Evolutionary conservation across 2,888 invertebrate genomes (phyloP).

Genomic region (Apotomis turbidana): DNA sequence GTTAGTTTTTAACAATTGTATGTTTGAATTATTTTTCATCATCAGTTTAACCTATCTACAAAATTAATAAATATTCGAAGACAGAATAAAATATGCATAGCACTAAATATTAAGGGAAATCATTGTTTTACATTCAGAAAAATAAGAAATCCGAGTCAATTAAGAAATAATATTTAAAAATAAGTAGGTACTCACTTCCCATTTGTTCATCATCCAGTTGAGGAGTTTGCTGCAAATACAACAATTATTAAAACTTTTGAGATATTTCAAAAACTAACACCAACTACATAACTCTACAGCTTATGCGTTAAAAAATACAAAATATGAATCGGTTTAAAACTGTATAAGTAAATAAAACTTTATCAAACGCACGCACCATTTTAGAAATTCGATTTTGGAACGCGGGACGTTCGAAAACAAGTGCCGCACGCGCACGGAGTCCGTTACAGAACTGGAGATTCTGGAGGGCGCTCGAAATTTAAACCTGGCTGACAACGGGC

Average conservation of each 20-base stretch:
- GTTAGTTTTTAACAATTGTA: slow-evolving; percentile 6
- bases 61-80: no score
- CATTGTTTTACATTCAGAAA: not conserved
- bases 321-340: not conserved
- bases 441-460: slow-evolving; percentile 63
- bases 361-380: slow-evolving; percentile 63
- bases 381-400: slow-evolving; percentile 53
- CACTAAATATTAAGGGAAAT: no score
- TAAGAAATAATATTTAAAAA: not conserved
- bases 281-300: not conserved
- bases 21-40: not conserved
- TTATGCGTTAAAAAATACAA: not conserved
- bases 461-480: slow-evolving; percentile 63
- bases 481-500: slow-evolving; percentile 52
- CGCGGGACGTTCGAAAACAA: slow-evolving; percentile 42
- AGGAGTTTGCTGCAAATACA: slow-evolving; percentile 57
- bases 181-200: slow-evolving; percentile 70
- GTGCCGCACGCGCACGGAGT: slow-evolving; percentile 63
- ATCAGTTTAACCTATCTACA: no score
- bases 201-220: slow-evolving; percentile 80
- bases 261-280: slow-evolving; percentile 38
- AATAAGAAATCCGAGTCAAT: no score
- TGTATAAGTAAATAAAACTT: not conserved
- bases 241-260: slow-evolving; percentile 41
- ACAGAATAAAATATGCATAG: no score